Base-by-base conservation (phyloP, 2,113 vertebrate species). In the Hystrix cristata region DNA sequence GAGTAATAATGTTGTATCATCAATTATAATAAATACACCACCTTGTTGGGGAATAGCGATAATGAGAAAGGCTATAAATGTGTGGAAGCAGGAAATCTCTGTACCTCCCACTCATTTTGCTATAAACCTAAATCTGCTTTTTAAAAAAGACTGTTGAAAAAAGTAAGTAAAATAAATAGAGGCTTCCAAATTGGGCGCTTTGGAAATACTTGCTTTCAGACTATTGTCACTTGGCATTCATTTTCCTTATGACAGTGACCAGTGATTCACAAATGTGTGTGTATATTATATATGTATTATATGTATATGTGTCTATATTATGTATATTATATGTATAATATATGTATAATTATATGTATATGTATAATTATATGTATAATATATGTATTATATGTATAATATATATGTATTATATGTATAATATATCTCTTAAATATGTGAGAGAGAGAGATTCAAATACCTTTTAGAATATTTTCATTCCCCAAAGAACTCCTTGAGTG, bases 381-480 rank as follows among this genome's bases (percentile, higher is more conserved):
- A 38, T 38, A 38, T 38, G 38, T 38, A 38, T 38, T 38, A 38
- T 38, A 38, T 38, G 38, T 38, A 38, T 38, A 38, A 38, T 38
- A 38, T 38, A 38, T 38, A 38, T 38, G 38, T 38, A 38, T 38
- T 38, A 38, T 38, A 38, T 38, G 38, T 38, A 38, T 38, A 38
- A 2, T 38, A 38, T 38, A 38, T 38, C 38, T 38, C 38, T 38
- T 38, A 38, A 38, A 38, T 38, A 38, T 38, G 38, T 38, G 38
- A 29, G 62, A 60, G 19, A 51, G 34, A 60, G 7, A 69, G 74
- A 81, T 87, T 85, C 21, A 60, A 51, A 62, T 64, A 31, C 71
- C 13, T 92, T 96, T 82, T 80, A 79, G 88, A 92, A 64, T 72
- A 31, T 60, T 78, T 55, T 96, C 31, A 51, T 85, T 85, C 95